phyloP scores from a whole-genome alignment of 2,113 vertebrate species.

The Corythaeola cristata region DNA sequence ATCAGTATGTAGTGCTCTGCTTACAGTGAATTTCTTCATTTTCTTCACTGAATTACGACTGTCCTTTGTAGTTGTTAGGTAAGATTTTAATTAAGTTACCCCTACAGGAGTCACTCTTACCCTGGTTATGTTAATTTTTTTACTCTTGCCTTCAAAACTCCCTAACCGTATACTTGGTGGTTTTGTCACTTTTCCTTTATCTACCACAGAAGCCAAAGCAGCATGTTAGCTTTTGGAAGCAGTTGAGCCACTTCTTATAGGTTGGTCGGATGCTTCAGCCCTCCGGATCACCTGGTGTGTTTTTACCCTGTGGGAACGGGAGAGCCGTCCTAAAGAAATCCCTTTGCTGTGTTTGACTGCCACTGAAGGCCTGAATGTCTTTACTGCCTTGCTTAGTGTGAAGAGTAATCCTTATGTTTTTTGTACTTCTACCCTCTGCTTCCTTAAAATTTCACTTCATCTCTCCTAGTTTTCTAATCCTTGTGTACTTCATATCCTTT shows the following conservation, averaged over 20 bases:
- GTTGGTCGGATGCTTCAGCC: background rate
- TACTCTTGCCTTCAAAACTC: background rate
- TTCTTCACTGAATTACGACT: background rate
- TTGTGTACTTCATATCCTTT: background rate
- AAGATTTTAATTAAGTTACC: background rate
- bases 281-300: background rate
- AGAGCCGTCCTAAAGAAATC: background rate
- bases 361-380: background rate
- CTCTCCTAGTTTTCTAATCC: background rate
- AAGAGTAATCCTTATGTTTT: fast-evolving
- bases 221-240: background rate
- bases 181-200: no score
- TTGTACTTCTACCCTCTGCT: background rate
- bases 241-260: background rate
- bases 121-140: background rate
- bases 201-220: background rate
- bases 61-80: background rate
- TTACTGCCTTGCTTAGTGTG: background rate
- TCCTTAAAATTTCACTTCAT: background rate
- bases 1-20: background rate
- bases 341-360: background rate
- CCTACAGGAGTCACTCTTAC: background rate
- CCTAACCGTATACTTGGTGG: background rate
- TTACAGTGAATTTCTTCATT: background rate
- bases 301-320: background rate